Evolutionary conservation across 2,113 vertebrate genomes (phyloP).

Genomic region (Oncorhynchus gorbuscha): DNA sequence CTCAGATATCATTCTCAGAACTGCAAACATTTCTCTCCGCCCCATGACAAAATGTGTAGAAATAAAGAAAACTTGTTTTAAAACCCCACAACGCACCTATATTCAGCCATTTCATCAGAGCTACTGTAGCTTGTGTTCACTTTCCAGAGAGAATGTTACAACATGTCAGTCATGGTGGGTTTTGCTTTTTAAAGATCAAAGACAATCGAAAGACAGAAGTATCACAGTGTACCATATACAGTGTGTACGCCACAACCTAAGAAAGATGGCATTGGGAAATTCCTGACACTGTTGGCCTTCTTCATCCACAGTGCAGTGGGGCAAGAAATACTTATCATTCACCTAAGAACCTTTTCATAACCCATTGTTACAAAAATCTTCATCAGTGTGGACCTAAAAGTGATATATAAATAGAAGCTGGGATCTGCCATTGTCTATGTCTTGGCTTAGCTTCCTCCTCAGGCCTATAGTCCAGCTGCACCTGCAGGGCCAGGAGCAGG

Average conservation of each 20-base stretch:
- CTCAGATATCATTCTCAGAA: too few species aligned
- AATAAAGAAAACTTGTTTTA: too few species aligned
- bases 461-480: constrained; percentile 57
- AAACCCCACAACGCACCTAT: not conserved
- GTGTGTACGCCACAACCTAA: not conserved
- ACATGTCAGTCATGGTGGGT: not conserved
- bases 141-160: not conserved
- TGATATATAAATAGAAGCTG: constrained; percentile 63
- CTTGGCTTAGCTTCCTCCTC: constrained; percentile 48
- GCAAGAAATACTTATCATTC: too few species aligned
- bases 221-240: not conserved
- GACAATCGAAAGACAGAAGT: too few species aligned
- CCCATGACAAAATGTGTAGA: too few species aligned
- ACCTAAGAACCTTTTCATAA: not conserved
- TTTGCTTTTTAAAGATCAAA: not conserved
- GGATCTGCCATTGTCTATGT: constrained; percentile 60
- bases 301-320: too few species aligned
- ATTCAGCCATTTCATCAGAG: constrained; percentile 30
- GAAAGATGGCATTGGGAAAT: not conserved
- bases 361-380: constrained; percentile 11
- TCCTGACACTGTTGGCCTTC: too few species aligned
- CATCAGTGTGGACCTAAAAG: constrained; percentile 32
- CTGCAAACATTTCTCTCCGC: too few species aligned
- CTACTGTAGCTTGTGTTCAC: not conserved
- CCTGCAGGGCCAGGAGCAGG: constrained; percentile 55